phyloP scores from a whole-genome alignment of 1,140 invertebrate species.

The Drosophila nigromelanica region DNA sequence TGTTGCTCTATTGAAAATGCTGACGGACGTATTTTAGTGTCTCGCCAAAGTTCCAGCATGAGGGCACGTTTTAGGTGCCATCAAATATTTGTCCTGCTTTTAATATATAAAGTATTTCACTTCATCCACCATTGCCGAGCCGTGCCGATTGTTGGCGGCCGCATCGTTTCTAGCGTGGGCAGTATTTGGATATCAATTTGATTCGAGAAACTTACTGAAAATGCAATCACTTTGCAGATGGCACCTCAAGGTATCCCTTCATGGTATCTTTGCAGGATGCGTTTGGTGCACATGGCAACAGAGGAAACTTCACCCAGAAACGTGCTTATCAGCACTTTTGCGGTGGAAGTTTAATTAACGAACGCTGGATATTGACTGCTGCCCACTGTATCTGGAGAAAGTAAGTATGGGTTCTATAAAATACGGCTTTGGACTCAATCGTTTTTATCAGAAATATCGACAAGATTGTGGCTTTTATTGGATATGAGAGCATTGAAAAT shows the following conservation, averaged over 20 bases:
- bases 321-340: constrained; percentile 66
- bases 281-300: not conserved
- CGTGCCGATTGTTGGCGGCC: constrained; percentile 65
- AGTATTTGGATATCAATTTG: constrained; percentile 32
- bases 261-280: constrained; percentile 76
- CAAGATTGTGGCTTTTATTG: not conserved
- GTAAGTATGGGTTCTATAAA: constrained; percentile 33
- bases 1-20: constrained; percentile 56
- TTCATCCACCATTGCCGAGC: constrained; percentile 10
- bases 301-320: constrained; percentile 12
- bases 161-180: constrained; percentile 64
- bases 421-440: not conserved
- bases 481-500: constrained; percentile 10
- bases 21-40: constrained; percentile 60
- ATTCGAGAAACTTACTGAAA: constrained; percentile 23
- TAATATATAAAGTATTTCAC: constrained; percentile 9
- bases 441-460: not conserved
- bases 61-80: constrained; percentile 43
- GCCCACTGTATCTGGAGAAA: constrained; percentile 76
- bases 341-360: constrained; percentile 68
- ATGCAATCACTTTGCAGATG: constrained; percentile 37
- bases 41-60: constrained; percentile 59
- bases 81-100: constrained; percentile 12
- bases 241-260: constrained; percentile 57
- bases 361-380: constrained; percentile 72